Evolutionary conservation across 2,113 vertebrate species (phyloP).

Genomic region (Triplophysa dalaica): DNA sequence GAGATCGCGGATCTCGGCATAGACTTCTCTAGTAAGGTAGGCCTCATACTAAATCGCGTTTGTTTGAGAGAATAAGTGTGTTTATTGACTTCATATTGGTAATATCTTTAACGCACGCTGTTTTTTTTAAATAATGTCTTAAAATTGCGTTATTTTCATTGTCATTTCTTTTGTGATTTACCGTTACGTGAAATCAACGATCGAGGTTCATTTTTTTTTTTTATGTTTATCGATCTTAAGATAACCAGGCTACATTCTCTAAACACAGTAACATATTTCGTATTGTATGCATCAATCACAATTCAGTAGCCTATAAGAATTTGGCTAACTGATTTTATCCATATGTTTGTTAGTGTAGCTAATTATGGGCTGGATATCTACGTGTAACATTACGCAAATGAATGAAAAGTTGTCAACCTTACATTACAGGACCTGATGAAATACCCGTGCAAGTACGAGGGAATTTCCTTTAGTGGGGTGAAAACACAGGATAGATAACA

Average conservation of each 20-base stretch:
- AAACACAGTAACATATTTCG: not conserved
- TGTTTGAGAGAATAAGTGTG: not conserved
- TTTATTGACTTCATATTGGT: not conserved
- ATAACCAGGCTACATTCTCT: not conserved
- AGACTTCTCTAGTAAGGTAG: conserved; percentile 89
- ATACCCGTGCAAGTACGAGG: conserved; percentile 8
- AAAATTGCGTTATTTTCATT: too few relatives aligned
- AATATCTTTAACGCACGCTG: not conserved
- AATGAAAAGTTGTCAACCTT: conserved; percentile 26
- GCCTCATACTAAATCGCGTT: not conserved
- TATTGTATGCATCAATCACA: not conserved
- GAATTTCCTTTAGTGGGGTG: not conserved
- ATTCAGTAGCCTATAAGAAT: not conserved
- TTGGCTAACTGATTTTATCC: not conserved
- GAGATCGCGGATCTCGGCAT: conserved; percentile 78
- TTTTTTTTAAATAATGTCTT: not conserved
- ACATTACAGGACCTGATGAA: conserved; percentile 18
- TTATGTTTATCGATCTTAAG: not conserved
- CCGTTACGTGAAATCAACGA: too few relatives aligned
- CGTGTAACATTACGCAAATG: not conserved
- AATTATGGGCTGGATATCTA: not conserved
- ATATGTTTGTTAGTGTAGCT: not conserved
- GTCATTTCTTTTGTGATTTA: too few relatives aligned
- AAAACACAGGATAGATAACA: not conserved
- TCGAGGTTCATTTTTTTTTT: not conserved